Evolutionary conservation across 2,888 invertebrate genomes (phyloP), one percentile per base, ranked within the genome.

Genomic region (Syrphus vitripennis): DNA sequence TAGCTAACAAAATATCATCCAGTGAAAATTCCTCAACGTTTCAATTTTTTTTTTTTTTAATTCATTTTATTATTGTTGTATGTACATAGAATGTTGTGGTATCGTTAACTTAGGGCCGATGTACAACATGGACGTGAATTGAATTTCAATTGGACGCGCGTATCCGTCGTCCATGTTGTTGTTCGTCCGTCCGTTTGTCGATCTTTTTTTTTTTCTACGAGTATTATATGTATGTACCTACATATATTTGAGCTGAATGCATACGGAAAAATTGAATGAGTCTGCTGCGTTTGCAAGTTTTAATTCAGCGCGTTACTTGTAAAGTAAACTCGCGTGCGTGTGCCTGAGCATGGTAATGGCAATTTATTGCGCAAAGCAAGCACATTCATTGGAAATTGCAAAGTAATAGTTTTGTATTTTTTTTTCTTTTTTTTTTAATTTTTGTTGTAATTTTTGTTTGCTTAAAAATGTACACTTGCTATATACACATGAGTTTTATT

Each of bases 71-170:
- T 63, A 19, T 67, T 31, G 53, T 50, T 50, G 40, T 45, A 45
- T 72, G 65, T 19, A 65, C 45, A 65, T 45, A 65, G 45, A 65
- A 63, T n/a, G 53, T 63, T 24, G 61, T 74, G 50, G 83, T 75
- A 79, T 83, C 83, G 83, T 77, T 82, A 82, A 77, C 74, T 86
- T 86, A 86, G 86, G 86, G 86, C 82, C 86, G 82, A 82, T 86
- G 86, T 86, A 78, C 86, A 82, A 86, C 86, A 82, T 86, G 82
- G 70, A 86, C 86, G 86, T 70, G 77, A 86, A 86, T 86, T 82
- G 82, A 86, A 86, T 86, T 82, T 82, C 82, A 86, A 86, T 78
- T 82, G 72, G 78, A 82, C 63, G 74, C 86, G 86, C 82, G 82
- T 82, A 86, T 86, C 82, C 86, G 82, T 86, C 86, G 86, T 67